These are phyloP conservation scores for Tetragnatha versicolor DNA, from an alignment of 1,140 invertebrate genomes.

Conservation along the genomic window DNA sequence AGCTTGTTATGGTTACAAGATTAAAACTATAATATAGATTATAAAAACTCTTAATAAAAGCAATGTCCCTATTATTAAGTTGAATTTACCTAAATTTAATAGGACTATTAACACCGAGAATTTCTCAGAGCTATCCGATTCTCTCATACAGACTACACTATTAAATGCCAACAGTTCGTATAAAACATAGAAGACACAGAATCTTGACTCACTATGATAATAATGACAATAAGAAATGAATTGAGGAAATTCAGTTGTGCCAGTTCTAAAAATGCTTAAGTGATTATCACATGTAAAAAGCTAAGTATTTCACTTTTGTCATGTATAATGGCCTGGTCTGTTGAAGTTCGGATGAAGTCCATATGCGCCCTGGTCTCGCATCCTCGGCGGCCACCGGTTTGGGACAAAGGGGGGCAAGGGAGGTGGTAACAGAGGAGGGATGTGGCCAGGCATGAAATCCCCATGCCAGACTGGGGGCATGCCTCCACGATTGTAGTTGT, in stretches of 20 bases:
- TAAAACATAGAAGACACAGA: too few relatives aligned
- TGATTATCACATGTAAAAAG: conserved; percentile 42
- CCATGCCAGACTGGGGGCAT: too few relatives aligned
- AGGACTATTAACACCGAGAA: too few relatives aligned
- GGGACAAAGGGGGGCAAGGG: background rate
- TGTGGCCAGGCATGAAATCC: background rate
- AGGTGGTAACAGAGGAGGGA: background rate
- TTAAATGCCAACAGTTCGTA: too few relatives aligned
- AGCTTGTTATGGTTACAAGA: too few relatives aligned
- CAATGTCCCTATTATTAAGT: too few relatives aligned
- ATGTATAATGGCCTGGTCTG: conserved; percentile 18
- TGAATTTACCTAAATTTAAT: too few relatives aligned
- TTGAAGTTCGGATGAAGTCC: conserved; percentile 21
- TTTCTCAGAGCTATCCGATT: too few relatives aligned
- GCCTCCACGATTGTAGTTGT: background rate
- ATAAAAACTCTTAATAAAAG: too few relatives aligned
- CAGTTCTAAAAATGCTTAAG: conserved; percentile 34
- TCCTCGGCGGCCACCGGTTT: background rate
- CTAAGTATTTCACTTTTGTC: conserved; percentile 38
- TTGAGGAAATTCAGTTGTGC: conserved; percentile 28
- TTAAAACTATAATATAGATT: too few relatives aligned
- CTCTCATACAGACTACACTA: too few relatives aligned
- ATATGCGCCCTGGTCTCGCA: background rate
- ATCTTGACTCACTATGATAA: too few relatives aligned
- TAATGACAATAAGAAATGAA: background rate